Evolutionary conservation across 2,888 invertebrate genomes (phyloP).

Genomic region (Spicauda simplicius): DNA sequence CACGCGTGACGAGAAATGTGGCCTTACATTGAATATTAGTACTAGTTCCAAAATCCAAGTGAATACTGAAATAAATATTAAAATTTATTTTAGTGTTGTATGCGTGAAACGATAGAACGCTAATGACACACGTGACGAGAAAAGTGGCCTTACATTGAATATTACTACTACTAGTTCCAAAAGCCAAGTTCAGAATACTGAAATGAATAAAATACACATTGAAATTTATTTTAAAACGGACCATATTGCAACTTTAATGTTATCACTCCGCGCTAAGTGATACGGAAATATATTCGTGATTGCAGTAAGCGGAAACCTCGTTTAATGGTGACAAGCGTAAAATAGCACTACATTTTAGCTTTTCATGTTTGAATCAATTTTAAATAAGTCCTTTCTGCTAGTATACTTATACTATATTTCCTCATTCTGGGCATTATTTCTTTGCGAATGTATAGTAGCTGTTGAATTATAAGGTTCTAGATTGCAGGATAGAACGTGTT

Average conservation of each 20-base stretch:
- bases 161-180: too few relatives aligned
- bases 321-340: conserved; percentile 6
- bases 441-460: too few relatives aligned
- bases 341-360: neutral
- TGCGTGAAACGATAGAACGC: too few relatives aligned
- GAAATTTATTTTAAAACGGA: neutral
- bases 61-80: neutral
- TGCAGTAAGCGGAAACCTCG: conserved; percentile 8
- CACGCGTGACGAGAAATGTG: too few relatives aligned
- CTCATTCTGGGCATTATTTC: too few relatives aligned
- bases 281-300: conserved; percentile 4
- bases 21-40: too few relatives aligned
- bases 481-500: too few relatives aligned
- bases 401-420: too few relatives aligned
- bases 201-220: neutral
- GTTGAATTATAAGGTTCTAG: too few relatives aligned
- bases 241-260: neutral
- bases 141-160: too few relatives aligned
- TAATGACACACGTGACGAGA: too few relatives aligned
- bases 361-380: neutral
- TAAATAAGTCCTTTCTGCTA: neutral
- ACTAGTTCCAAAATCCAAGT: neutral
- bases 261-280: neutral
- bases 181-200: neutral
- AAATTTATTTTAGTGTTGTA: neutral